Evolutionary conservation across 2,113 vertebrate genomes (phyloP).

Genomic region (Urocynchramus pylzowi): DNA sequence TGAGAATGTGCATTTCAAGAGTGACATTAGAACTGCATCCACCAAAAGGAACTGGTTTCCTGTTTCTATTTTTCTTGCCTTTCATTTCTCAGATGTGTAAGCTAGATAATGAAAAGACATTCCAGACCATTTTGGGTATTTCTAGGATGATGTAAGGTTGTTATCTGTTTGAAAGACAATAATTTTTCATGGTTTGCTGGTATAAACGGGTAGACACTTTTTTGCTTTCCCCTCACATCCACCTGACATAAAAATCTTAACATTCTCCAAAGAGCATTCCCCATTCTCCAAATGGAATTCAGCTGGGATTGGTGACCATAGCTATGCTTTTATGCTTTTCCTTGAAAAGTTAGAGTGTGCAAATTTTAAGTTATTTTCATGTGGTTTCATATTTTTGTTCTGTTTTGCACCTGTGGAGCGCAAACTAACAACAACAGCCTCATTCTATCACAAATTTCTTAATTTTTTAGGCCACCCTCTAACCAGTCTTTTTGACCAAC

Average conservation of each 20-base stretch:
- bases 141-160: constrained; percentile 28
- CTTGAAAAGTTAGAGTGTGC: not conserved
- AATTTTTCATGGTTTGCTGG: constrained; percentile 44
- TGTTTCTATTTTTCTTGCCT: constrained; percentile 12
- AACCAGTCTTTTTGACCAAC: not conserved
- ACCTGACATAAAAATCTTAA: constrained; percentile 27
- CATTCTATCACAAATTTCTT: not conserved
- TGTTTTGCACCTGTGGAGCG: fast-evolving
- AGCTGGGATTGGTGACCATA: not conserved
- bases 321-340: not conserved
- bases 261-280: not conserved
- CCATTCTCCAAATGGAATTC: not conserved
- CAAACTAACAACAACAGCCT: not conserved
- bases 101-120: constrained; percentile 50
- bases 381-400: not conserved
- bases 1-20: constrained; percentile 32
- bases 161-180: constrained; percentile 37
- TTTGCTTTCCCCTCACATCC: constrained; percentile 29
- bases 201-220: not conserved
- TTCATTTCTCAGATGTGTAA: constrained; percentile 51
- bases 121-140: constrained; percentile 40
- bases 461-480: not conserved
- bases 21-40: constrained; percentile 11
- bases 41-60: constrained; percentile 40
- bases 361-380: not conserved